Conservation (phyloP, 2,113 vertebrate species). For the Dascyllus trimaculatus region DNA sequence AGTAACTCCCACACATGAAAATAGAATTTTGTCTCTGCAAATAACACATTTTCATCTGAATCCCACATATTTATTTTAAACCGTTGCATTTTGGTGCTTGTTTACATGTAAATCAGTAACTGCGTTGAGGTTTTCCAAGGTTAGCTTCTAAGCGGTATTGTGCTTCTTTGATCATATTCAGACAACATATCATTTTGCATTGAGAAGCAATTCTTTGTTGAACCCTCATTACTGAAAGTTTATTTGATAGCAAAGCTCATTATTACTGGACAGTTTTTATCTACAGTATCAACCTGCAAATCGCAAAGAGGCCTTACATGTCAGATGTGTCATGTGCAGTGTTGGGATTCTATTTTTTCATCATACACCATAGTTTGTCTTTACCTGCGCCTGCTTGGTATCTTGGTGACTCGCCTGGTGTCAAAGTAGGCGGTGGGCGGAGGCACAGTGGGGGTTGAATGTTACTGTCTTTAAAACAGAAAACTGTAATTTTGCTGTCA, state of each 20-base stretch:
- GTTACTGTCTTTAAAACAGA: slow-evolving; percentile 14
- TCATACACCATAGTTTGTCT: background rate
- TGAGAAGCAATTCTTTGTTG: too few relatives aligned
- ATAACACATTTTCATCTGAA: background rate
- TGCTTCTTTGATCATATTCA: background rate
- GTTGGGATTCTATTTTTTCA: too few relatives aligned
- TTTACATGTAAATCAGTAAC: background rate
- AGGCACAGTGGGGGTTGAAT: slow-evolving; percentile 17
- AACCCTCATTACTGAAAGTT: too few relatives aligned
- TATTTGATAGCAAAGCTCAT: too few relatives aligned
- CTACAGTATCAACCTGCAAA: too few relatives aligned
- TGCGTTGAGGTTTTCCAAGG: too few relatives aligned
- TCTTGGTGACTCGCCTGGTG: background rate
- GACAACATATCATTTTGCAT: too few relatives aligned
- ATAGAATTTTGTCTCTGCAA: background rate
- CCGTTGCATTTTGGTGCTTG: background rate
- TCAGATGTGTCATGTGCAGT: too few relatives aligned
- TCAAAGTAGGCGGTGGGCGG: background rate
- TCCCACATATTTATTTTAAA: slow-evolving; percentile 1
- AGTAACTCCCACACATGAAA: slow-evolving; percentile 31
- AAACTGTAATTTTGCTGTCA: slow-evolving; percentile 31
- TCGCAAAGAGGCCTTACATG: too few relatives aligned
- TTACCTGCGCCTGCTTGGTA: background rate
- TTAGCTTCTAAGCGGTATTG: background rate
- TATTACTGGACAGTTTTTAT: too few relatives aligned